Evolutionary conservation across 2,888 invertebrate species (phyloP).

Genomic region (Eubasilissa splendida): DNA sequence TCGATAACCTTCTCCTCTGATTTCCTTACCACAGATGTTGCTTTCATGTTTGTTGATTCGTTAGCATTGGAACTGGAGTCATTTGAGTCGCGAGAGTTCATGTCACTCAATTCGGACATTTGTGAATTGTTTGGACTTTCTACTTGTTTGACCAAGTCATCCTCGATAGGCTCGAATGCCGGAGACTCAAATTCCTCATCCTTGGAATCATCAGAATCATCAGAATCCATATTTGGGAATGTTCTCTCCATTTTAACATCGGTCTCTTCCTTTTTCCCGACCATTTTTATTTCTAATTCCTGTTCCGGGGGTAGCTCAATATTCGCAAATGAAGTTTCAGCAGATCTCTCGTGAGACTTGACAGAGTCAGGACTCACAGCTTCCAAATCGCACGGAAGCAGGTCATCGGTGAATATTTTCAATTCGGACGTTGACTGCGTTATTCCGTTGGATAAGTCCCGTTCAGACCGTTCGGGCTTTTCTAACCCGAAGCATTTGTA

Average conservation of each 20-base stretch:
- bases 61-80: slow-evolving; percentile 63
- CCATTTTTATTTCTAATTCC: slow-evolving; percentile 47
- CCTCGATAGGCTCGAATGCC: slow-evolving; percentile 77
- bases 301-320: neutral
- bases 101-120: slow-evolving; percentile 71
- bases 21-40: slow-evolving; percentile 65
- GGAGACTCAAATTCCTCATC: slow-evolving; percentile 78
- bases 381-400: slow-evolving; percentile 84
- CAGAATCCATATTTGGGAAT: slow-evolving; percentile 53
- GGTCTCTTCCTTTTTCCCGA: slow-evolving; percentile 59
- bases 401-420: slow-evolving; percentile 69
- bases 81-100: slow-evolving; percentile 62
- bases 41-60: slow-evolving; percentile 63
- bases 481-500: slow-evolving; percentile 90
- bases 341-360: slow-evolving; percentile 69
- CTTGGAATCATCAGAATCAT: slow-evolving; percentile 65
- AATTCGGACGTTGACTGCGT: slow-evolving; percentile 60
- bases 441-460: slow-evolving; percentile 62
- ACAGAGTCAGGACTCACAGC: slow-evolving; percentile 88
- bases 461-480: slow-evolving; percentile 73
- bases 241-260: slow-evolving; percentile 55
- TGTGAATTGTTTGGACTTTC: slow-evolving; percentile 74
- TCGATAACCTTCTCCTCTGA: slow-evolving; percentile 70
- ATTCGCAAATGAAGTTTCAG: slow-evolving; percentile 2
- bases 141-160: slow-evolving; percentile 65